Base-by-base conservation (phyloP, 2,888 invertebrate genomes). In the Germaria angustata region DNA sequence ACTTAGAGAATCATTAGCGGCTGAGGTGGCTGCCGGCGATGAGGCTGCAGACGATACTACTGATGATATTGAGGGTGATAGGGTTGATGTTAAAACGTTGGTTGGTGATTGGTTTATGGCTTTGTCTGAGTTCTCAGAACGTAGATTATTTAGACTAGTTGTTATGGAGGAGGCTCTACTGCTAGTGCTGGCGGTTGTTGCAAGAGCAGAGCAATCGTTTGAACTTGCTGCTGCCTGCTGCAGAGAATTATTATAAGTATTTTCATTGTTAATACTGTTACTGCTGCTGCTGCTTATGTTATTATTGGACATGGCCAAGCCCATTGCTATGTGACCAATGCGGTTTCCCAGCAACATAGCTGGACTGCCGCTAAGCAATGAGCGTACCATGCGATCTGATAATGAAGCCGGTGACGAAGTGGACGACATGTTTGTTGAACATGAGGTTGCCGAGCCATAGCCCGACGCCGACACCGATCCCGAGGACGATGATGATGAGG, bases 281-380 rank as follows among this genome's bases (percentile, higher is more conserved):
- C 24, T 61, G 61, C 24, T 69, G 39, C 24, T 61, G 61, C 20
- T 57, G 55, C 36, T 57, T 44, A 49, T 49, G 8, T 49, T 77
- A 51, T 69, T 73, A 49, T 81, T 80, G 13, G 72, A 79, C 65
- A 82, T 82, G 17, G 79, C 79, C 4, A 90, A 68, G 0, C 90
- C 89, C 86, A 90, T 89, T 28, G 89, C 88, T 57, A 90, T 71
- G 63, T 90, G 89, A 59, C 90, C 88, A 32, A 90, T 88, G 9
- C 90, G 88, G 61, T 87, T 88, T 22, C 89, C 87, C 0, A 90
- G 86, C 73, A 88, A 87, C 85, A 87, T 88, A 1, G 89, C 87
- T 2, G 87, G 85, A 53, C 88, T 88, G 11, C 81, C 73, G 13
- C 80, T 86, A 41, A 87, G 81, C 28, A 87, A 63, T 11, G 87